Evolutionary conservation across 1,140 invertebrate species (phyloP).

Genomic region (Arion vulgaris): DNA sequence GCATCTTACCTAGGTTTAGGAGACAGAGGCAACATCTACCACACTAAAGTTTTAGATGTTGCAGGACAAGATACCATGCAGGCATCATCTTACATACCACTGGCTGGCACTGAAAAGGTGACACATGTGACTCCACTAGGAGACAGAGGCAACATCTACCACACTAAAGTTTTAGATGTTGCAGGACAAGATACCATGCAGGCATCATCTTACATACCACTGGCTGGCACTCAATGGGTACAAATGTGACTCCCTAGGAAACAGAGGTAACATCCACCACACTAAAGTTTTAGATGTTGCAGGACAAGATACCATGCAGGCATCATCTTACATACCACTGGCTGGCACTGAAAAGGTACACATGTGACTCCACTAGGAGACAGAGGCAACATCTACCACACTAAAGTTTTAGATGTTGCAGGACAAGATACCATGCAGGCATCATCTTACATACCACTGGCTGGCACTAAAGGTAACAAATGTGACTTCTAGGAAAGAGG

Average conservation of each 20-base stretch:
- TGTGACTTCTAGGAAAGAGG: conserved; percentile 5
- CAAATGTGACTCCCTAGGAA: not conserved
- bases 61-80: conserved; percentile 24
- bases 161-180: conserved; percentile 23
- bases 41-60: conserved; percentile 25
- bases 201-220: not conserved
- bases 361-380: conserved; percentile 7
- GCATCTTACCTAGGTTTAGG: not conserved
- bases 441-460: not conserved
- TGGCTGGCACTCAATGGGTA: conserved; percentile 15
- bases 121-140: conserved; percentile 8
- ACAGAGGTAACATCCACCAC: not conserved
- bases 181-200: conserved; percentile 23
- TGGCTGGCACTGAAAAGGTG: no score
- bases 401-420: conserved; percentile 28
- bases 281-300: conserved; percentile 30
- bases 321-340: not conserved
- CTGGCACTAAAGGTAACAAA: not conserved
- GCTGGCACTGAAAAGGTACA: not conserved
- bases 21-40: conserved; percentile 19
- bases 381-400: conserved; percentile 32
- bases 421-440: conserved; percentile 29
- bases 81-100: not conserved
- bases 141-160: conserved; percentile 38
- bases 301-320: conserved; percentile 23